Conservation (phyloP, 35 echinoderm and acorn worm species). For the Amphiura filiformis region DNA sequence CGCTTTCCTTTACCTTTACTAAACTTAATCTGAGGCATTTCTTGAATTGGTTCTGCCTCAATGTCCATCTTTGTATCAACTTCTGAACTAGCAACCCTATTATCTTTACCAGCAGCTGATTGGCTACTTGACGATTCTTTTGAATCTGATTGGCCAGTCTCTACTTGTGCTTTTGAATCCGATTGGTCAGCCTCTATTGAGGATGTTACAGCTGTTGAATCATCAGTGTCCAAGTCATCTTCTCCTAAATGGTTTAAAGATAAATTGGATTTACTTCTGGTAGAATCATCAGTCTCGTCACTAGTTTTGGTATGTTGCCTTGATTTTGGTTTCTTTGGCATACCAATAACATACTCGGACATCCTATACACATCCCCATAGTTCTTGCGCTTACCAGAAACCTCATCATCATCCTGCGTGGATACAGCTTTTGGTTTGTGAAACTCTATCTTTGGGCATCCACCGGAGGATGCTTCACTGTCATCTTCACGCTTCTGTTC, state of each 20-base stretch:
- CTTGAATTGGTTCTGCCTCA: neutral
- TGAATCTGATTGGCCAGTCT: neutral
- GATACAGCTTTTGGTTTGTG: conserved; percentile 12
- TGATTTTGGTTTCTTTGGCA: neutral
- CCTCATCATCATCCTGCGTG: neutral
- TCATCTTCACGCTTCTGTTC: neutral
- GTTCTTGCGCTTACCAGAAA: neutral
- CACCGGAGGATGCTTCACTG: neutral
- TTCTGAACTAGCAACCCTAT: too few species aligned
- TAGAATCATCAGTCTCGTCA: neutral
- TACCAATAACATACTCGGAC: conserved; percentile 31
- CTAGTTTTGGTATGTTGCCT: neutral
- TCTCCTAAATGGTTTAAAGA: neutral
- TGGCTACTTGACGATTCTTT: neutral
- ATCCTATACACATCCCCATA: conserved; percentile 49
- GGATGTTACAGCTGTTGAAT: neutral
- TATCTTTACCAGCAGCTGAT: neutral
- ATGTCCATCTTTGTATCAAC: neutral
- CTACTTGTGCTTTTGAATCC: neutral
- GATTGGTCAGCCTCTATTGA: neutral
- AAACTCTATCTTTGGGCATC: conserved; percentile 19
- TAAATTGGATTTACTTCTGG: neutral
- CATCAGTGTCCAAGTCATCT: neutral
- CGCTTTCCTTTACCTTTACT: neutral
- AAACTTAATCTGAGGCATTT: neutral